Base-by-base conservation (phyloP, 2,888 invertebrate genomes). In the Bugula neritina region DNA sequence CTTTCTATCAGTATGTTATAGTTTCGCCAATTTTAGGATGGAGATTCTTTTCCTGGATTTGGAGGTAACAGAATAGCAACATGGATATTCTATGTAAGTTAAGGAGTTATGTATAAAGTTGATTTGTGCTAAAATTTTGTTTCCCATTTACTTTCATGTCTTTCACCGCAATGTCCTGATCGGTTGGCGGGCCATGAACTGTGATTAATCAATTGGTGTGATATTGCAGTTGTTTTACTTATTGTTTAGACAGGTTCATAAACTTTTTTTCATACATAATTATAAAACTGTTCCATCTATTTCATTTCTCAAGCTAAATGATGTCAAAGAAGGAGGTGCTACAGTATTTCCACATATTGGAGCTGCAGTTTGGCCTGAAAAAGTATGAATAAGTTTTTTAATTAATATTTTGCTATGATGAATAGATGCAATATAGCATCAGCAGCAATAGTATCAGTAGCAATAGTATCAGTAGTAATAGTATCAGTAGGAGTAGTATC, bases 291-390 rank as follows among this genome's bases (percentile, higher is more conserved):
- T 10, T 43, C 43, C 17, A 10, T 43, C 5, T 43, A n/a, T 43
- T 10, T 43, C 77, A 57, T 69, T 55, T 54, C 80, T 81, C 25
- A 80, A 95, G 94, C 93, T 96, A 93, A 93, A 92, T 75, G 93
- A 95, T 79, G 96, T 96, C 25, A 89, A 91, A 69, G 93, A 92
- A 83, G 97, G 97, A 0, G 97, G 97, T 27, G 94, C 94, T 3
- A 97, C 97, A 0, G 97, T 96, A 29, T 97, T 97, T 84, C 93
- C 96, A 0, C 88, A 89, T 74, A 87, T 95, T 23, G 90, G 90
- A 23, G 87, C 91, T 5, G 17, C 43, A 10, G 43, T 43, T 17
- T 43, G 43, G 43, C 43, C 43, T 10, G 43, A 43, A 43, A 43
- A 43, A 17, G 43, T 43, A 43, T 10, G 43, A 43, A 43, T 5